Evolutionary conservation across 2,888 invertebrate species (phyloP).

Genomic region (Shargacucullia verbasci): DNA sequence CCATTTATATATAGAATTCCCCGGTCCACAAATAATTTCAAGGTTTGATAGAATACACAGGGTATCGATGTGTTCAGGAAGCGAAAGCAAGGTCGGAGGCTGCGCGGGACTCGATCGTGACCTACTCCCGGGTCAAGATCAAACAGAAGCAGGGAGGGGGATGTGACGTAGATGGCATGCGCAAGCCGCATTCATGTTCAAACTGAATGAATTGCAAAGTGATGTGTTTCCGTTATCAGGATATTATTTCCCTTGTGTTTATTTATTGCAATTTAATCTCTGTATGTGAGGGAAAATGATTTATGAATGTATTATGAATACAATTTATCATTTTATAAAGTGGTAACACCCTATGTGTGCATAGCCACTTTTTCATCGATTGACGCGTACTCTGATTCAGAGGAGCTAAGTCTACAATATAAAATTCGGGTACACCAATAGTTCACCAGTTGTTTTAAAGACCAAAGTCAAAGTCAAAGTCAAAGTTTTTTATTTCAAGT

Average conservation of each 20-base stretch:
- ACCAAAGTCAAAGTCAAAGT: too few species aligned
- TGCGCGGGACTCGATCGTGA: slow-evolving; percentile 78
- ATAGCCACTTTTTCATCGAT: too few species aligned
- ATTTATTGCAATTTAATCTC: slow-evolving; percentile 1
- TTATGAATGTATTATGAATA: too few species aligned
- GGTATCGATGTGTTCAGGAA: slow-evolving; percentile 45
- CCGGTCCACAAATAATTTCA: slow-evolving; percentile 35
- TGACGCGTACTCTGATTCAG: too few species aligned
- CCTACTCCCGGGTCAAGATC: slow-evolving; percentile 81
- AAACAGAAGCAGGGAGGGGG: slow-evolving; percentile 49
- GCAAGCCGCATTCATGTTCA: slow-evolving; percentile 34
- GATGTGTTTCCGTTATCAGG: slow-evolving; percentile 17
- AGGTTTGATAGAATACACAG: slow-evolving; percentile 41
- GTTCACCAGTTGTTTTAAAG: too few species aligned
- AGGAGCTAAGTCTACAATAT: too few species aligned
- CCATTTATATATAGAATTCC: slow-evolving; percentile 29
- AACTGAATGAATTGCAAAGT: slow-evolving; percentile 59
- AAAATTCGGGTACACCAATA: too few species aligned
- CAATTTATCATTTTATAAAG: too few species aligned
- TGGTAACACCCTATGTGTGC: too few species aligned
- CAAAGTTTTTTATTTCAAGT: too few species aligned
- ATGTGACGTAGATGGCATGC: slow-evolving; percentile 62
- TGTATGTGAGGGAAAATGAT: too few species aligned
- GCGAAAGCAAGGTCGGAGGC: slow-evolving; percentile 68
- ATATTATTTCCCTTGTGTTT: slow-evolving; percentile 10